These are phyloP conservation scores for Neosilurus mollespiculum DNA, from an alignment of 2,797 vertebrate species.

Conservation along the genomic window DNA sequence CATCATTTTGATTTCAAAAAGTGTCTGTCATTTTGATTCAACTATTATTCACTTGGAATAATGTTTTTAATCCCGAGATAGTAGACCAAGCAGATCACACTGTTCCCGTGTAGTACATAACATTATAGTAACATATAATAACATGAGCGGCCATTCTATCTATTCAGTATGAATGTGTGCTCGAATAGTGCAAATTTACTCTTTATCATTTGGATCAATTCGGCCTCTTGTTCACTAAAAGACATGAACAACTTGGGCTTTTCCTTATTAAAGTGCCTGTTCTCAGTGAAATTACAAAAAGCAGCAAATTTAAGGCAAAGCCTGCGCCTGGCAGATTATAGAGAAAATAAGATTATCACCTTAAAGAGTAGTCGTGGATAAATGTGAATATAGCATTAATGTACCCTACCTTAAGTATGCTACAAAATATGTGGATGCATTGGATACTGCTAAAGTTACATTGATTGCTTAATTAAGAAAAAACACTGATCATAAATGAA, in stretches of 20 bases:
- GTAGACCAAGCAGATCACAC: too few species aligned
- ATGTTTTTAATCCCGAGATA: too few species aligned
- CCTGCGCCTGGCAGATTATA: conserved; percentile 24
- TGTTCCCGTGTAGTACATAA: too few species aligned
- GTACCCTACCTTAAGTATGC: not conserved
- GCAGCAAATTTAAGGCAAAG: conserved; percentile 46
- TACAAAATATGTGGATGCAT: conserved; percentile 31
- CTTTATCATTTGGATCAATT: conserved; percentile 17
- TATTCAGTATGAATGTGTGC: not conserved
- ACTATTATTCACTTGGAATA: too few species aligned
- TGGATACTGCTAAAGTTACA: conserved; percentile 14
- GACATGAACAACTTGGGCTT: not conserved
- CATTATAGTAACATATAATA: not conserved
- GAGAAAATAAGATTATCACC: not conserved
- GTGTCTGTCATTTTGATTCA: too few species aligned
- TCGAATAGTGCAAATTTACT: conserved; percentile 33
- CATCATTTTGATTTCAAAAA: too few species aligned
- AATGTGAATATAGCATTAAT: conserved; percentile 3
- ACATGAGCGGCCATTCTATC: not conserved
- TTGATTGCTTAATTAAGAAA: conserved; percentile 4
- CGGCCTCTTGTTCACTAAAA: conserved; percentile 1
- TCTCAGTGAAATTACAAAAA: conserved; percentile 27
- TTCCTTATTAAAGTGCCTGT: conserved; percentile 26
- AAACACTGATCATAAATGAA: not conserved
- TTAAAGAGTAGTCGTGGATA: conserved; percentile 1